Conservation (phyloP, 2,888 invertebrate species). For the Marasmarcha lunaedactyla region DNA sequence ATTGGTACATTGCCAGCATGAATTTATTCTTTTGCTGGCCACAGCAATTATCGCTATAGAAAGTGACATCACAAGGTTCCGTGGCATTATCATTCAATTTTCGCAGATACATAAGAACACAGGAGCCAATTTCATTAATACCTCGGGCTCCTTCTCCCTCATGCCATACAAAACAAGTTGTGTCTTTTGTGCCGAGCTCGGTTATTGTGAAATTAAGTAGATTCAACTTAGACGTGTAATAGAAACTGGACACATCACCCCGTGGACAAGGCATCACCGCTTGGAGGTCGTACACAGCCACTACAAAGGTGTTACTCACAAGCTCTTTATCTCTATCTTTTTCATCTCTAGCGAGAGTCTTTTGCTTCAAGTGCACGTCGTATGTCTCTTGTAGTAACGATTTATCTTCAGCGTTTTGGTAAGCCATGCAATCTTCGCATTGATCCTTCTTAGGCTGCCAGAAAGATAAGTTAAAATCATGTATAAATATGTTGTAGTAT, state of each 20-base stretch:
- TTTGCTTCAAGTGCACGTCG: slow-evolving; percentile 15
- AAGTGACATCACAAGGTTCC: slow-evolving; percentile 7
- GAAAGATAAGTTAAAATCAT: slow-evolving; percentile 16
- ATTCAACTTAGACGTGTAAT: slow-evolving; percentile 10
- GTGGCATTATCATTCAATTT: slow-evolving; percentile 1
- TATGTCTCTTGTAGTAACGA: slow-evolving; percentile 9
- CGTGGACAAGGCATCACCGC: slow-evolving; percentile 10
- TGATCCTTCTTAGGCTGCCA: slow-evolving; percentile 17
- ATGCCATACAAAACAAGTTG: not conserved
- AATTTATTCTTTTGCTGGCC: slow-evolving; percentile 15
- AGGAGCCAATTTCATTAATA: slow-evolving; percentile 8
- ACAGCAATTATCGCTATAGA: slow-evolving; percentile 14
- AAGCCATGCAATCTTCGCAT: slow-evolving; percentile 16
- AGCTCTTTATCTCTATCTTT: too few relatives aligned
- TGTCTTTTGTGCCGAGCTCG: slow-evolving; percentile 2
- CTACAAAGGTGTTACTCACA: slow-evolving; percentile 1
- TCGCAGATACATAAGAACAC: slow-evolving; percentile 6
- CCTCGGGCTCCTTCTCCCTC: slow-evolving; percentile 4
- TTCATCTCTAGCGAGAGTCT: slow-evolving; percentile 7
- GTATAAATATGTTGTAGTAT: slow-evolving; percentile 12
- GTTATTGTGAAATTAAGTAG: slow-evolving; percentile 9
- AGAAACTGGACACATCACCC: slow-evolving; percentile 9
- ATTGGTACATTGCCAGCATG: slow-evolving; percentile 12
- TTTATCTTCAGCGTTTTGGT: slow-evolving; percentile 11
- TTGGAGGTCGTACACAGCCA: slow-evolving; percentile 9